These are phyloP conservation scores for Plecturocebus donacophilus DNA, from an alignment of 2,113 vertebrate species.

Conservation along the genomic window DNA sequence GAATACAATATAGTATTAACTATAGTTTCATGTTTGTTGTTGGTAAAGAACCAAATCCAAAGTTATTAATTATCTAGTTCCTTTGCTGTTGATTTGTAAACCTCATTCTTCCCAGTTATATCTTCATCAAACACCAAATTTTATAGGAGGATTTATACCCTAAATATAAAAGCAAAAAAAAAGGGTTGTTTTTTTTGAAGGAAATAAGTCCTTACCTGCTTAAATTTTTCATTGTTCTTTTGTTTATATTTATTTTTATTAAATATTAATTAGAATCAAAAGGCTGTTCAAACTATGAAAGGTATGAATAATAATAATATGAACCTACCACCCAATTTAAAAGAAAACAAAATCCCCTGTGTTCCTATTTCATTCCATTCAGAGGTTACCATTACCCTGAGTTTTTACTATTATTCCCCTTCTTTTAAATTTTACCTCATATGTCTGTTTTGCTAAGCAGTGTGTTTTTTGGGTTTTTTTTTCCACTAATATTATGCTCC, in stretches of 20 bases:
- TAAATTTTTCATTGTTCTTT: not conserved
- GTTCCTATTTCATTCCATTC: not conserved
- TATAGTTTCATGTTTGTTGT: not conserved
- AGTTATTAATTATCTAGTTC: not conserved
- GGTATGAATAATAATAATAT: not conserved
- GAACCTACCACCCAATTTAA: not conserved
- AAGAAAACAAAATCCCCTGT: not conserved
- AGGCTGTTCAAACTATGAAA: not conserved
- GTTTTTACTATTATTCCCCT: not conserved
- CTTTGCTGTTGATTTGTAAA: not conserved
- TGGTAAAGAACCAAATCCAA: not conserved
- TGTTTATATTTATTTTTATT: conserved; percentile 13
- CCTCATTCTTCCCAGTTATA: not conserved
- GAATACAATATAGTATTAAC: not conserved
- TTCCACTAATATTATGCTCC: not conserved
- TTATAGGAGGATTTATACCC: not conserved
- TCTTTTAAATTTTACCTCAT: not conserved
- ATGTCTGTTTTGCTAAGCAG: not conserved
- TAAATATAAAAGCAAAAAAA: not conserved
- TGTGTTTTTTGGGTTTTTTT: not conserved
- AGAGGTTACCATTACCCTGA: not conserved
- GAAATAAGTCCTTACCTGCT: not conserved
- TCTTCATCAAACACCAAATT: not conserved
- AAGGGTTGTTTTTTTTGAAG: not conserved
- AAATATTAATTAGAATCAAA: conserved; percentile 14